phyloP scores from a whole-genome alignment of 2,888 invertebrate species.

The Caradrina clavipalpis region DNA sequence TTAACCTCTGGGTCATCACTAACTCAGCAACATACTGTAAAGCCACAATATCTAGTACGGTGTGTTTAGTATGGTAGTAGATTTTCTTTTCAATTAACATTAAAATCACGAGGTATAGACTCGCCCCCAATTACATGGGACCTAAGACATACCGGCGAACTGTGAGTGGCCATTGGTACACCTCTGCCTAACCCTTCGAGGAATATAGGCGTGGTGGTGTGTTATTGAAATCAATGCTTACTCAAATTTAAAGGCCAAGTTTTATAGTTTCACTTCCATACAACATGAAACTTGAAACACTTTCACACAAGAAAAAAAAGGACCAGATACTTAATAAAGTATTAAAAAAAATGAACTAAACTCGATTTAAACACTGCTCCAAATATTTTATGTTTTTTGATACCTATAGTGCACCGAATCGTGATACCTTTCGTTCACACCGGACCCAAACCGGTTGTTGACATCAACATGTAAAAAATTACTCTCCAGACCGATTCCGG shows the following conservation, averaged over 20 bases:
- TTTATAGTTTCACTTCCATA: slow-evolving; percentile 3
- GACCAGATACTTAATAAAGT: neutral
- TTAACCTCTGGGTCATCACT: too few species aligned
- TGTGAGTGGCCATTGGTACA: too few species aligned
- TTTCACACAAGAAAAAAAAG: slow-evolving; percentile 30
- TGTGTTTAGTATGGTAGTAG: too few species aligned
- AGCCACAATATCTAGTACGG: too few species aligned
- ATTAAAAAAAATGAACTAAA: neutral
- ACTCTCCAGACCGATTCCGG: too few species aligned
- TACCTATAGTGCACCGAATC: neutral
- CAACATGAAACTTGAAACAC: slow-evolving; percentile 8
- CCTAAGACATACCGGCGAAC: too few species aligned
- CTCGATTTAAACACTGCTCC: neutral
- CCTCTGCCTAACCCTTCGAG: too few species aligned
- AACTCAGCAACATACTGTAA: too few species aligned
- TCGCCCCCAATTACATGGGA: too few species aligned
- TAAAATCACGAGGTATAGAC: too few species aligned
- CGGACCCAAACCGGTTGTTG: neutral
- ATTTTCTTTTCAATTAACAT: neutral
- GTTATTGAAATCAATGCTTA: too few species aligned
- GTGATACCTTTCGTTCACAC: neutral
- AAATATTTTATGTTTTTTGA: neutral
- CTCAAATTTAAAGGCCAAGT: neutral
- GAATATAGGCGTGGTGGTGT: too few species aligned
- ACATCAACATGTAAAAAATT: neutral